Base-by-base conservation (phyloP, 2,797 vertebrate species). In the Tapera naevia region DNA sequence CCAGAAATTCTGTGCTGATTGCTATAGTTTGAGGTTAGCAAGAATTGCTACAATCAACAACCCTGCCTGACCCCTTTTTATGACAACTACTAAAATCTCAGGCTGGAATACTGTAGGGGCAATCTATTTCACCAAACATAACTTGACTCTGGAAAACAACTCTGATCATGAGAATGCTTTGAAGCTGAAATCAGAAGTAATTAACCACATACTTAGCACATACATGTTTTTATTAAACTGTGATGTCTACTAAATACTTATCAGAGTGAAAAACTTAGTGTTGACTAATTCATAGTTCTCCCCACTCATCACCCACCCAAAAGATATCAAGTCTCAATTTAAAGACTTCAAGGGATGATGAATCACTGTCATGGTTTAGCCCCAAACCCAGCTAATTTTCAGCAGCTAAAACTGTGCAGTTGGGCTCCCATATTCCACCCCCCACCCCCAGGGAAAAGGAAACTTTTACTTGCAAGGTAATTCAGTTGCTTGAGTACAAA, bases 101-200 rank as follows among this genome's bases (percentile, higher is more conserved):
- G 10, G 7, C 46, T 69, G 79, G 15, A 84, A 48, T 32, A 28
- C 41, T 46, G 35, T 69, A 82, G 39, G 37, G 43, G 60, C 54
- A 76, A 56, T n/a, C 15, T 70, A 14, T 66, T 23, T 58, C 64
- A 66, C 72, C 56, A 79, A 66, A 82, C 7, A 17, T 9, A 46
- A 41, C 13, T 21, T 3, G 0, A 22, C 35, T 80, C 56, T 89
- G 60, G 14, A 43, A 75, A 85, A 75, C 69, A 41, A 62, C 15
- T 11, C 32, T 62, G 45, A 70, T 60, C 10, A 7, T 15, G 22
- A 58, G 53, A 70, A 51, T 6, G 32, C 14, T 85, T 80, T 85
- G 56, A 80, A 94, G 39, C 17, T 25, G 28, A 37, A 88, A 69
- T 73, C 46, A 76, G 50, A 90, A 85, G 30, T 33, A 75, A 75